Evolutionary conservation across 2,888 invertebrate genomes (phyloP).

Genomic region (Heteromurus nitidus): DNA sequence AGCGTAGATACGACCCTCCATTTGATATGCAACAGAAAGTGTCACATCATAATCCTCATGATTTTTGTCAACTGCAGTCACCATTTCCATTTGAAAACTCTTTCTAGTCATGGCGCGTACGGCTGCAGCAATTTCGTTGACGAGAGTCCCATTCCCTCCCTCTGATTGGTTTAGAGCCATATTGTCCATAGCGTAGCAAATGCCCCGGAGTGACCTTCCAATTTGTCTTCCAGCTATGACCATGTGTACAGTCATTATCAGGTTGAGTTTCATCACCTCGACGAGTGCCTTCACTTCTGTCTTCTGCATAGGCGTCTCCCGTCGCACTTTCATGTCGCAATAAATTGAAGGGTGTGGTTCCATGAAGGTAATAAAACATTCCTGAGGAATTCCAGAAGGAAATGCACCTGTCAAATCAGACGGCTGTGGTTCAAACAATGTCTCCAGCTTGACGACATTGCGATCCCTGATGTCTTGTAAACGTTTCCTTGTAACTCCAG

Average conservation of each 20-base stretch:
- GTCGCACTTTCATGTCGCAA: background rate
- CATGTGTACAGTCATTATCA: background rate
- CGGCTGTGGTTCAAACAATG: slow-evolving; percentile 17
- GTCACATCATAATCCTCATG: slow-evolving; percentile 28
- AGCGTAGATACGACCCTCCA: background rate
- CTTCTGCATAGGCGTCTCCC: background rate
- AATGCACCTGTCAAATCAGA: background rate
- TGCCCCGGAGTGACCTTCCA: too few species aligned
- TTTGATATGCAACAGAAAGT: background rate
- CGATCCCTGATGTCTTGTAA: background rate
- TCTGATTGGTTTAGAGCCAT: too few species aligned
- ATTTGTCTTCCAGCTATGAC: too few species aligned
- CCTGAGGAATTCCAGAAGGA: background rate
- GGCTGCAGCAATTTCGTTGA: too few species aligned
- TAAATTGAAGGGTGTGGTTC: background rate
- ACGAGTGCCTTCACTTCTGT: background rate
- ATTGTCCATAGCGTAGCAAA: too few species aligned
- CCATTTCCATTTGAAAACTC: background rate
- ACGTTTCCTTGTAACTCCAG: slow-evolving; percentile 2
- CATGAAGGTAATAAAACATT: background rate
- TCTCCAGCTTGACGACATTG: background rate
- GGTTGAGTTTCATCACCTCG: background rate
- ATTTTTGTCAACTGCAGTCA: background rate
- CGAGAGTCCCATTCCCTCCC: background rate
- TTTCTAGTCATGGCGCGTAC: too few species aligned